Evolutionary conservation across 2,113 vertebrate genomes (phyloP), one percentile per base, ranked within the genome.

Genomic region (Myrmecobius fasciatus): DNA sequence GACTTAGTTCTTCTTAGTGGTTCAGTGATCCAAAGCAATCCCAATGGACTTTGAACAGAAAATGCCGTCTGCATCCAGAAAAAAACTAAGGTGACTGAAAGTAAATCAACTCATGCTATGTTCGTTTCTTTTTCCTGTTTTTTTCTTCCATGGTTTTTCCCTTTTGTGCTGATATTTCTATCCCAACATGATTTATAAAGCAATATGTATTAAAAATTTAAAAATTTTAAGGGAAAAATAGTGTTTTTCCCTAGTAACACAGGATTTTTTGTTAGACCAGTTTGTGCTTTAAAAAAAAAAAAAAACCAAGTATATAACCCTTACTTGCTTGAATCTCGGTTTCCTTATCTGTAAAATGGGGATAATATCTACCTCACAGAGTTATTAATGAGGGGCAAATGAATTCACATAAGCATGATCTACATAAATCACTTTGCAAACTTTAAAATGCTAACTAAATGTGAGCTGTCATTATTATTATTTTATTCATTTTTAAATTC

Each of bases 401-500:
- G n/a, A 83, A 43, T 43, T 43, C 67, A 83, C 67, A 22, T 43
- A 22, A 43, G n/a, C 20, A 43, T 83, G n/a, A 24, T 83, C n/a
- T 75, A 1, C 67, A 75, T n/a, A 75, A 75, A 75, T 75, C 67
- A n/a, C 31, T 67, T 67, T 67, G 56, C 56, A 67, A 75, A 75
- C 60, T 5, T 75, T 75, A 75, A n/a, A n/a, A 24, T 22, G 20
- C 24, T 83, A 43, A 83, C n/a, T n/a, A 75, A n/a, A 43, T 83
- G 17, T 43, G 4, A 89, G 93, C 28, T 83, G 10, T 92, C 75
- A 43, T 89, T 51, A 25, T 91, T 24, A 89, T 56, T 49, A 20
- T 93, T 89, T 52, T 60, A 9, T 51, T 52, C 75, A 94, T 53
- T 96, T 96, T 92, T 89, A 89, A 31, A 52, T 93, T 92, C 51